Percentiles rank a stretch among this genome's conserved stretches.
Evolutionary conservation across 1,140 invertebrate species (phyloP).

Genomic region (Drosophila ohnishii): DNA sequence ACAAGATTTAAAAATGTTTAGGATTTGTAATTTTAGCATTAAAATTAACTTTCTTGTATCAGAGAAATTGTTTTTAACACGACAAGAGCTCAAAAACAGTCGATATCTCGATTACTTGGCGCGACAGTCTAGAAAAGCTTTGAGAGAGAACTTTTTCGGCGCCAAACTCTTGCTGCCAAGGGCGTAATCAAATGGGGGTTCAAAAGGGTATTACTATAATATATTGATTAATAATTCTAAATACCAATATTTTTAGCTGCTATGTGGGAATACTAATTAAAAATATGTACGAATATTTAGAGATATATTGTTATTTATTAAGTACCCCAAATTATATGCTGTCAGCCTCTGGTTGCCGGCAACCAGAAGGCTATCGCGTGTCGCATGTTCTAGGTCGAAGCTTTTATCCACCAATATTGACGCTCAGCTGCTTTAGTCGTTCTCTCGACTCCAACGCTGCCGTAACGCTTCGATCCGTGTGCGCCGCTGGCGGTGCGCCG

Average conservation of each 20-base stretch:
- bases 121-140: background rate
- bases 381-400: constrained; percentile 17
- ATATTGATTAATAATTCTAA: background rate
- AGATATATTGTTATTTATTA: background rate
- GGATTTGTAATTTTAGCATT: no score
- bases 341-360: constrained; percentile 15
- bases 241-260: background rate
- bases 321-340: background rate
- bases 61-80: no score
- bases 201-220: no score
- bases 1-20: no score
- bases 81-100: background rate
- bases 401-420: constrained; percentile 26
- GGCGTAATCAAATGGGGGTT: background rate
- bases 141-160: constrained; percentile 1
- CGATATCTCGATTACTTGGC: background rate
- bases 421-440: constrained; percentile 24
- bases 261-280: background rate
- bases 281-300: background rate
- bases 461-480: constrained; percentile 6
- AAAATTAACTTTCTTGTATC: no score
- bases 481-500: constrained; percentile 26
- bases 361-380: constrained; percentile 1
- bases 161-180: background rate
- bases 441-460: constrained; percentile 23